phyloP scores from a whole-genome alignment of 2,113 vertebrate species.

The Centrocercus urophasianus region DNA sequence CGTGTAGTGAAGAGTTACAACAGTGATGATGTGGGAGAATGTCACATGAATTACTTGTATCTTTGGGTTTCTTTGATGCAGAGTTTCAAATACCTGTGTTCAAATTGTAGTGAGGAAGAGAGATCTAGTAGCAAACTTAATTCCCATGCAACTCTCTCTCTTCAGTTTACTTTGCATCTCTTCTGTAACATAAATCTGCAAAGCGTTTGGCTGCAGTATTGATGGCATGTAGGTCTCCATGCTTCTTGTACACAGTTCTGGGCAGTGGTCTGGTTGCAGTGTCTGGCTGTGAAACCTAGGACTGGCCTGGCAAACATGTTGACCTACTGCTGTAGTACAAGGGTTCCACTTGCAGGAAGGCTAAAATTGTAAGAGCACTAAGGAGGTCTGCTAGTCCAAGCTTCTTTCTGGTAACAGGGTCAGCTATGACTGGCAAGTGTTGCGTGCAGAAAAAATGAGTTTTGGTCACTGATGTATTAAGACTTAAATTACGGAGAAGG shows the following conservation, averaged over 20 bases:
- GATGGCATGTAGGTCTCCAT: neutral
- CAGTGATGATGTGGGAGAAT: neutral
- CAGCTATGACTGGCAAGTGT: too few relatives aligned
- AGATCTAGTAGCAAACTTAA: neutral
- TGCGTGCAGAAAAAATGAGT: too few relatives aligned
- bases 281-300: neutral
- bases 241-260: neutral
- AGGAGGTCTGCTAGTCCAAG: too few relatives aligned
- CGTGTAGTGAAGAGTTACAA: neutral
- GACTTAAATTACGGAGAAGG: too few relatives aligned
- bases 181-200: neutral
- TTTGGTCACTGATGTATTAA: too few relatives aligned
- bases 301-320: neutral
- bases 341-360: too few relatives aligned
- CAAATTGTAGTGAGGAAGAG: neutral
- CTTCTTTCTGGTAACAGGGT: too few relatives aligned
- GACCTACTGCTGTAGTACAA: too few relatives aligned
- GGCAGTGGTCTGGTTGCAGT: neutral
- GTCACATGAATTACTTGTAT: neutral
- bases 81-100: neutral
- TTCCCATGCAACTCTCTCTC: neutral
- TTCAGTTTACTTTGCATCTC: neutral
- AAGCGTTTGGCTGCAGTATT: neutral
- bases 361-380: too few relatives aligned
- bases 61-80: neutral